Conservation (phyloP, 2,888 invertebrate genomes). For the Drosophila meridionalis region DNA sequence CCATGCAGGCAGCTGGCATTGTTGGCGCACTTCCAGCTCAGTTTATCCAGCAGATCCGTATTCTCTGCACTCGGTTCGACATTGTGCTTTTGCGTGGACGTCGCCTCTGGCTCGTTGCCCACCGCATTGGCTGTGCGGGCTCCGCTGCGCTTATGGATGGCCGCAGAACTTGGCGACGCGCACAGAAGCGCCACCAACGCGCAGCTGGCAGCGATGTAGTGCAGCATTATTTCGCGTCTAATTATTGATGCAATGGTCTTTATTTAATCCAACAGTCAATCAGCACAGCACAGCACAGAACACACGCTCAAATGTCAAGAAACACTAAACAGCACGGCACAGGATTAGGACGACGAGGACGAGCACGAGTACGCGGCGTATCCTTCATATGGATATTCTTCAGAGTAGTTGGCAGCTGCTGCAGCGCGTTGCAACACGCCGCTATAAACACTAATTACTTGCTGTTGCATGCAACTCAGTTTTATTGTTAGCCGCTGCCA, state of each 20-base stretch:
- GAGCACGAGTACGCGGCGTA: constrained; percentile 62
- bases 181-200: constrained; percentile 49
- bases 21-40: constrained; percentile 87
- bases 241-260: neutral
- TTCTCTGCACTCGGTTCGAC: constrained; percentile 56
- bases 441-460: constrained; percentile 84
- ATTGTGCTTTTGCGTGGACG: constrained; percentile 14
- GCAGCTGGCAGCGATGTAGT: constrained; percentile 50
- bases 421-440: constrained; percentile 72
- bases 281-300: constrained; percentile 1
- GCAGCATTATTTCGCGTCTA: constrained; percentile 47
- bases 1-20: constrained; percentile 87
- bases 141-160: constrained; percentile 68
- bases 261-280: neutral
- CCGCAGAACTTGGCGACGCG: constrained; percentile 46
- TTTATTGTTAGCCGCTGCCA: constrained; percentile 82
- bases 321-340: constrained; percentile 19
- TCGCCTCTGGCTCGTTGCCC: constrained; percentile 14
- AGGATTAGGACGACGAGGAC: constrained; percentile 34
- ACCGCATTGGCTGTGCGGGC: constrained; percentile 51
- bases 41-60: constrained; percentile 79
- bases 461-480: constrained; percentile 83
- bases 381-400: constrained; percentile 69
- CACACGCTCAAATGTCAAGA: constrained; percentile 12
- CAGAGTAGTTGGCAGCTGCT: constrained; percentile 52